Evolutionary conservation across 2,888 invertebrate species (phyloP).

Genomic region (Eupithecia subumbrata): DNA sequence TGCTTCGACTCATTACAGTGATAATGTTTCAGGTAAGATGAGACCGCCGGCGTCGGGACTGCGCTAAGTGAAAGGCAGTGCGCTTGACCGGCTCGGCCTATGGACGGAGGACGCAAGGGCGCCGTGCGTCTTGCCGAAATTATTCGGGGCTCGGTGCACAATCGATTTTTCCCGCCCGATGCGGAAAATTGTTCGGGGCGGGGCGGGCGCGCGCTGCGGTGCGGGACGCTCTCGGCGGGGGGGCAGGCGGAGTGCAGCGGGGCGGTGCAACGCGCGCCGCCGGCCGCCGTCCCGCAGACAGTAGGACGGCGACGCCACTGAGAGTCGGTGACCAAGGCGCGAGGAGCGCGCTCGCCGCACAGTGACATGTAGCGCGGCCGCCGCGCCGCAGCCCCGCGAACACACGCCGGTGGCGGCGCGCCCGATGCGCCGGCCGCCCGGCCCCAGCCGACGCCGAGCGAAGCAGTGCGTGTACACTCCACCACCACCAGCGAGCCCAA

Average conservation of each 20-base stretch:
- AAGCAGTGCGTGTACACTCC: slow-evolving; percentile 49
- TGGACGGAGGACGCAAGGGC: slow-evolving; percentile 74
- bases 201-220: slow-evolving; percentile 73
- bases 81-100: slow-evolving; percentile 67
- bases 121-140: slow-evolving; percentile 84
- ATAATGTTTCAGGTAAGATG: slow-evolving; percentile 12
- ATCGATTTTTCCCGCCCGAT: slow-evolving; percentile 85
- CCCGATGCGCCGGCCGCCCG: slow-evolving; percentile 78
- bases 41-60: slow-evolving; percentile 31
- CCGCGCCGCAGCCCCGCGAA: slow-evolving; percentile 78
- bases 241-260: slow-evolving; percentile 82
- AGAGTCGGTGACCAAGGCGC: slow-evolving; percentile 83
- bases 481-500: slow-evolving; percentile 66
- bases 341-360: slow-evolving; percentile 81
- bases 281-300: slow-evolving; percentile 79
- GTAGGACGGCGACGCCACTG: slow-evolving; percentile 84
- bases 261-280: slow-evolving; percentile 83
- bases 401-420: slow-evolving; percentile 77
- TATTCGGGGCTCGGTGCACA: slow-evolving; percentile 84
- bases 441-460: slow-evolving; percentile 63
- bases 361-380: slow-evolving; percentile 82
- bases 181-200: slow-evolving; percentile 84
- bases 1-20: slow-evolving; percentile 20
- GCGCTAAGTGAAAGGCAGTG: slow-evolving; percentile 63
- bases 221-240: slow-evolving; percentile 62